phyloP scores from a whole-genome alignment of 2,797 vertebrate genomes.

The Chelidonichthys spinosus region DNA sequence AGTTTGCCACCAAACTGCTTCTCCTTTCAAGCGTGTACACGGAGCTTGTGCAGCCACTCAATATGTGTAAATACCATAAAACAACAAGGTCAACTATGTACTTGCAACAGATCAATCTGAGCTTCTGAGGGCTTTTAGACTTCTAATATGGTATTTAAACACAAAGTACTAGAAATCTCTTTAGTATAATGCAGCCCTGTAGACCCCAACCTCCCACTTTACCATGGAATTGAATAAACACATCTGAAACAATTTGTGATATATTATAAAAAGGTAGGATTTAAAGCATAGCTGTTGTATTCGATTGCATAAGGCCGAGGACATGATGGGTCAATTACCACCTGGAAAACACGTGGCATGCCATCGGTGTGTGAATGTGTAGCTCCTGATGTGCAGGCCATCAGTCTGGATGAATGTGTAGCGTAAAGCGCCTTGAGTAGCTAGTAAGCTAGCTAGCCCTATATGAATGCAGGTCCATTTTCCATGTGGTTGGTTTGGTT shows the following conservation, averaged over 20 bases:
- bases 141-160: not conserved
- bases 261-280: too few relatives aligned
- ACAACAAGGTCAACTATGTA: not conserved
- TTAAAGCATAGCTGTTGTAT: not conserved
- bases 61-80: not conserved
- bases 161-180: not conserved
- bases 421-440: too few relatives aligned
- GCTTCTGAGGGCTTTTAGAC: not conserved
- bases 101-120: conserved; percentile 2
- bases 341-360: not conserved
- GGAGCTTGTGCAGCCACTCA: not conserved
- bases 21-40: not conserved
- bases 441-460: too few relatives aligned
- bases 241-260: conserved; percentile 3
- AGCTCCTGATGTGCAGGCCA: too few relatives aligned
- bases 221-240: not conserved
- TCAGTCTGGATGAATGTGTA: too few relatives aligned
- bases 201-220: conserved; percentile 2
- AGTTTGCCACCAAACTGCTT: conserved; percentile 4
- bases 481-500: not conserved
- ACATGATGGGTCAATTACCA: not conserved
- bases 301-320: not conserved
- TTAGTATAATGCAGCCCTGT: not conserved
- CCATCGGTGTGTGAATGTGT: too few relatives aligned
- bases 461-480: too few relatives aligned